Conservation (phyloP, 2,797 vertebrate genomes). For the Danio choprae region DNA sequence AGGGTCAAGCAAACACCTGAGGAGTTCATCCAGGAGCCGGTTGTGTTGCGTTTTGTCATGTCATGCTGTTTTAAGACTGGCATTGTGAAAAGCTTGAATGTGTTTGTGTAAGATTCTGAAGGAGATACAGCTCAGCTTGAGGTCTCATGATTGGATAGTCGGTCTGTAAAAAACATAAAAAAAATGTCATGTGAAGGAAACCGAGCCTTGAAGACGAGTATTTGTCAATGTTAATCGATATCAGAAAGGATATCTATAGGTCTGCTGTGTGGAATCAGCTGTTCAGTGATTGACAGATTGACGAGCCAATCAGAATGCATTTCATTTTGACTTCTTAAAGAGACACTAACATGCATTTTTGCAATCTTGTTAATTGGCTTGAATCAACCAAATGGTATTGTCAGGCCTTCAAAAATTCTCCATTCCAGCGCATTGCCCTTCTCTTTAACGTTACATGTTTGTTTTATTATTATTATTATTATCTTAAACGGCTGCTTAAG, state of each 20-base stretch:
- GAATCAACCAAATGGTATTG: not conserved
- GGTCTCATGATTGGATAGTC: not conserved
- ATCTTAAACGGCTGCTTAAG: not conserved
- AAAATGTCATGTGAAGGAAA: not conserved
- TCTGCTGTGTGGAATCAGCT: not conserved
- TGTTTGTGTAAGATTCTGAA: not conserved
- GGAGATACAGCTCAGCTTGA: not conserved
- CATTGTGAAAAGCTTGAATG: not conserved
- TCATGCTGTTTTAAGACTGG: not conserved
- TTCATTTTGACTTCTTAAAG: not conserved
- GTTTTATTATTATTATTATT: no score
- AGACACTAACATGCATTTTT: not conserved
- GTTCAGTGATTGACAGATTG: constrained; percentile 5
- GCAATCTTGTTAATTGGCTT: not conserved
- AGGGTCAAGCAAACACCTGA: no score
- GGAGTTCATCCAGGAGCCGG: no score
- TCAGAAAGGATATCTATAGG: not conserved
- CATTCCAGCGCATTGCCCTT: not conserved
- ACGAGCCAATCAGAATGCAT: constrained; percentile 1
- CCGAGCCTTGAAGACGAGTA: not conserved
- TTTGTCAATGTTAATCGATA: not conserved
- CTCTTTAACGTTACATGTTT: not conserved
- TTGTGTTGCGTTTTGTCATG: no score
- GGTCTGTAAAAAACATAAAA: not conserved
- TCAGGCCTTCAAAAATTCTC: not conserved